Percentiles rank a stretch among this genome's conserved stretches.
Conservation (phyloP, 2,888 invertebrate genomes). For the Epirrhoe alternata region DNA sequence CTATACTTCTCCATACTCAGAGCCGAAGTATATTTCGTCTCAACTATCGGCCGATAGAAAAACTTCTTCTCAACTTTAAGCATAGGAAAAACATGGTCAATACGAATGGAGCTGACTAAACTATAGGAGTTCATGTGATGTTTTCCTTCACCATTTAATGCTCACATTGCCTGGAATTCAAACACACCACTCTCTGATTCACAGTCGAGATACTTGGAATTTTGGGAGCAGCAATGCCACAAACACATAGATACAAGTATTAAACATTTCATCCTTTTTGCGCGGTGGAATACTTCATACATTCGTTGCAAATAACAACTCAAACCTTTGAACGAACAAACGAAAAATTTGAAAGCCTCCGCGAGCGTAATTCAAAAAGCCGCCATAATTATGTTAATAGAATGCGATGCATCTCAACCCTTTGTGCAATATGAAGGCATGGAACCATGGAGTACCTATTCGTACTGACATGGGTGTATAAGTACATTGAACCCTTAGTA, state of each 20-base stretch:
- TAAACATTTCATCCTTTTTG: not conserved
- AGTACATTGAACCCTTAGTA: not conserved
- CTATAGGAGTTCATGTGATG: too few relatives aligned
- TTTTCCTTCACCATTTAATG: too few relatives aligned
- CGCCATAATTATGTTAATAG: conserved; percentile 46
- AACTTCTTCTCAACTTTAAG: too few relatives aligned
- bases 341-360: conserved; percentile 23
- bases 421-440: conserved; percentile 29
- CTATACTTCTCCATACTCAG: too few relatives aligned
- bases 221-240: too few relatives aligned
- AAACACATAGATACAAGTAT: not conserved
- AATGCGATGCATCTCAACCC: conserved; percentile 35
- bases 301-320: not conserved
- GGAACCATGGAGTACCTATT: not conserved
- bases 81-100: too few relatives aligned
- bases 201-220: too few relatives aligned
- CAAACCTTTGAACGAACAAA: conserved; percentile 7
- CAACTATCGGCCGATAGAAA: too few relatives aligned
- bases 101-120: too few relatives aligned
- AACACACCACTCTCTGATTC: too few relatives aligned
- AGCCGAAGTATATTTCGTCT: too few relatives aligned
- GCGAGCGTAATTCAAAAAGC: conserved; percentile 26
- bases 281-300: not conserved
- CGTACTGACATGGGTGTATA: not conserved
- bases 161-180: too few relatives aligned